A percentile compares a stretch with the other conserved stretches of the same genome.
Evolutionary conservation across 2,113 vertebrate species (phyloP).

Genomic region (Oriolus oriolus): DNA sequence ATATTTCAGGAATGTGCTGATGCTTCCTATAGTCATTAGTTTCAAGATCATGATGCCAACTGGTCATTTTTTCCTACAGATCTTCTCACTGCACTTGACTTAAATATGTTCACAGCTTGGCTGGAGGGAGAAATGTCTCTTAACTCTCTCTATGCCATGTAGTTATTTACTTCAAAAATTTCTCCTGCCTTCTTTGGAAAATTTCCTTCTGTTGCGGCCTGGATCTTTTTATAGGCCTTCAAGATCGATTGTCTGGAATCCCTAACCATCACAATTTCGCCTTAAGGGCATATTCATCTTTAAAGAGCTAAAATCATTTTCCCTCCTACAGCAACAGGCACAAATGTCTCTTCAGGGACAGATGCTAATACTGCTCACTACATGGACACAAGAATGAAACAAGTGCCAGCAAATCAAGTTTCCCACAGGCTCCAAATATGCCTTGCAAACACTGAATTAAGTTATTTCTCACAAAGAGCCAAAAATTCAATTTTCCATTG

Average conservation of each 20-base stretch:
- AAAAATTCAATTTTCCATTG: not conserved
- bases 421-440: constrained; percentile 10
- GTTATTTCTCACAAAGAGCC: not conserved
- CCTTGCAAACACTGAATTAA: not conserved
- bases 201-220: not conserved
- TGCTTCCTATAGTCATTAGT: not conserved
- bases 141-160: not conserved
- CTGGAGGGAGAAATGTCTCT: not conserved
- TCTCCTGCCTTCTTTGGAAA: not conserved
- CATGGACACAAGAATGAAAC: not conserved
- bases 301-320: not conserved
- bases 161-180: not conserved
- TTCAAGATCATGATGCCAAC: not conserved
- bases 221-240: not conserved
- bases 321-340: not conserved
- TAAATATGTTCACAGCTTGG: not conserved
- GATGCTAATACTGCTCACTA: not conserved
- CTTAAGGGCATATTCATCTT: not conserved
- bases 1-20: not conserved
- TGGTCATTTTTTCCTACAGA: not conserved
- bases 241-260: not conserved
- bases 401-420: not conserved
- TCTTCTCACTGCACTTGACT: not conserved
- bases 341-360: not conserved
- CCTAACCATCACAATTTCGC: not conserved